Conservation (phyloP, 2,797 vertebrate genomes). For the Cichlasoma orientale region DNA sequence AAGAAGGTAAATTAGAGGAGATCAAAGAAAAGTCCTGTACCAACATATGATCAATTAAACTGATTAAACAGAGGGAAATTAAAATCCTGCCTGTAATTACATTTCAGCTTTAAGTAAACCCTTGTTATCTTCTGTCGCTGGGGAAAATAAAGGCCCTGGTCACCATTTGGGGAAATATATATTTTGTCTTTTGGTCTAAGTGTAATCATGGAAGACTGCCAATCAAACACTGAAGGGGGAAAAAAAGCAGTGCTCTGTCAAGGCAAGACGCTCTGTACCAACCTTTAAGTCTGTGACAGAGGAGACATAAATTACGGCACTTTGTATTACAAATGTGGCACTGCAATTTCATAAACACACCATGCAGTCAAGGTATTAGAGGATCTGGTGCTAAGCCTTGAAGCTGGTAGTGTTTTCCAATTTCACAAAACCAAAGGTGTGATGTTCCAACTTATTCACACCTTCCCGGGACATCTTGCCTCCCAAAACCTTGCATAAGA, state of each 20-base stretch:
- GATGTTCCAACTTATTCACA: constrained; percentile 47
- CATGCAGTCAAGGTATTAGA: neutral
- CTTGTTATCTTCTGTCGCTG: neutral
- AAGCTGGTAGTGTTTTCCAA: constrained; percentile 35
- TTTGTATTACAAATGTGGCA: neutral
- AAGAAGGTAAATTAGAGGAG: neutral
- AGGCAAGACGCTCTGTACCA: neutral
- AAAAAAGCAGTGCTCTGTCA: neutral
- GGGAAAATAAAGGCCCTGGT: neutral
- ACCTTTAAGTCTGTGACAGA: neutral
- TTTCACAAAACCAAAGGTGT: constrained; percentile 53
- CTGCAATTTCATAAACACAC: neutral
- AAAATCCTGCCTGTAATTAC: neutral
- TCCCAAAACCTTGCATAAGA: constrained; percentile 10
- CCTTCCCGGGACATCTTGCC: constrained; percentile 19
- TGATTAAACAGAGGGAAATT: neutral
- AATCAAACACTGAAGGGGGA: neutral
- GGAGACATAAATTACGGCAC: neutral
- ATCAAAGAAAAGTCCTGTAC: neutral
- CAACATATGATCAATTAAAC: neutral
- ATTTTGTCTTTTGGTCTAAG: neutral
- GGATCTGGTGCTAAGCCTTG: neutral
- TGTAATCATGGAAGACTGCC: neutral
- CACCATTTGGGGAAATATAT: neutral
- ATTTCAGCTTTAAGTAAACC: neutral